Conservation (phyloP, 2,888 invertebrate species). For the Idaea dimidiata region DNA sequence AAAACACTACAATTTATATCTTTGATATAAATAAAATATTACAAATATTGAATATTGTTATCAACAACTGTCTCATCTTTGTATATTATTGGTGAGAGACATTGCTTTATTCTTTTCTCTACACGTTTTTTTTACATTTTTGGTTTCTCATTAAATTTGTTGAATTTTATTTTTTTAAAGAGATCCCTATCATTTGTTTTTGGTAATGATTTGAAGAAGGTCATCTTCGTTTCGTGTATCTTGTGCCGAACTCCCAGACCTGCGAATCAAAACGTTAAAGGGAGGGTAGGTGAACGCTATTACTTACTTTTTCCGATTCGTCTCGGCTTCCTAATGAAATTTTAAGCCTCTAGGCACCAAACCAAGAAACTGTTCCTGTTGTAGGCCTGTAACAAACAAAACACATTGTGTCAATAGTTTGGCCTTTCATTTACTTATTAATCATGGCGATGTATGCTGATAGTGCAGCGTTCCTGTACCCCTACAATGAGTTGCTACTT, state of each 20-base stretch:
- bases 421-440: too few relatives aligned
- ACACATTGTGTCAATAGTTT: slow-evolving; percentile 2
- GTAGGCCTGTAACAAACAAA: slow-evolving; percentile 72
- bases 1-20: neutral
- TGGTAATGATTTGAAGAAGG: neutral
- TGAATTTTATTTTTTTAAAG: neutral
- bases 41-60: too few relatives aligned
- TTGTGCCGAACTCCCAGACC: slow-evolving; percentile 29
- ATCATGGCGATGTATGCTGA: too few relatives aligned
- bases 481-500: too few relatives aligned
- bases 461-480: too few relatives aligned
- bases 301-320: slow-evolving; percentile 78
- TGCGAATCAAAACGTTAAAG: slow-evolving; percentile 55
- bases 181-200: neutral
- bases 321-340: slow-evolving; percentile 76
- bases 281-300: slow-evolving; percentile 40
- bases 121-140: neutral
- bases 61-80: neutral
- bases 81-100: neutral
- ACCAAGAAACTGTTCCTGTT: slow-evolving; percentile 59
- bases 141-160: neutral
- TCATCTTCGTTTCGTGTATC: slow-evolving; percentile 10
- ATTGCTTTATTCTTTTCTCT: neutral
- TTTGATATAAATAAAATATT: neutral
- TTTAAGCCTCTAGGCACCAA: slow-evolving; percentile 72